These are phyloP conservation scores for Galaxias olidus DNA, from an alignment of 2,797 vertebrate genomes.

Conservation along the genomic window DNA sequence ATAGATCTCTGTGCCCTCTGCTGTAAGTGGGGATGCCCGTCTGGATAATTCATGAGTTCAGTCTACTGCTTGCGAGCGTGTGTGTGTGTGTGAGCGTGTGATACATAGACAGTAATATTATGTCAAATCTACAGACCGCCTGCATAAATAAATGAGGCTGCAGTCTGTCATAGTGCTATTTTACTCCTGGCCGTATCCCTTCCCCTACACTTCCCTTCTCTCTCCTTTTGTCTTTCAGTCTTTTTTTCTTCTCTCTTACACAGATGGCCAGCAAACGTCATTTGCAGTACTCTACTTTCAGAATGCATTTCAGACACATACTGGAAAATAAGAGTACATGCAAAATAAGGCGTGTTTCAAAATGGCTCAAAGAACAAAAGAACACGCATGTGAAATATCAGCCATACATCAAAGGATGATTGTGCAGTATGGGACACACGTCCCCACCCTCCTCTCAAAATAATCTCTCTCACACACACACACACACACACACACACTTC, in stretches of 20 bases:
- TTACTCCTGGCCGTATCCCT: neutral
- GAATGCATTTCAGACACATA: no score
- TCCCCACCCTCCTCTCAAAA: neutral
- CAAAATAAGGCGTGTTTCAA: no score
- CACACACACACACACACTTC: no score
- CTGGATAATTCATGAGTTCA: conserved; percentile 9
- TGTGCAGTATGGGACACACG: conserved; percentile 14
- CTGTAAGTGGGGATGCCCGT: conserved; percentile 10
- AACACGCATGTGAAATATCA: neutral
- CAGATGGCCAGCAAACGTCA: no score
- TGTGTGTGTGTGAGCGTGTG: neutral
- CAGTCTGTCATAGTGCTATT: neutral
- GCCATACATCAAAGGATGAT: conserved; percentile 23
- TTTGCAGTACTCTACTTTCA: no score
- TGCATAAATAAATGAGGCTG: conserved; percentile 2
- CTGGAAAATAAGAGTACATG: no score
- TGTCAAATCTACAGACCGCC: conserved; percentile 11
- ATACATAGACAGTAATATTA: neutral
- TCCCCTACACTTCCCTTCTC: neutral
- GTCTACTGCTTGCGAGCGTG: neutral
- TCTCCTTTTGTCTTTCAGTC: neutral
- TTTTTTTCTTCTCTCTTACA: neutral
- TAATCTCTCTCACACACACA: conserved; percentile 1
- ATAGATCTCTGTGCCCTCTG: neutral
- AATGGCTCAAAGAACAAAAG: neutral